Base-by-base conservation (phyloP, 2,113 vertebrate species). In the Hyaena hyaena region DNA sequence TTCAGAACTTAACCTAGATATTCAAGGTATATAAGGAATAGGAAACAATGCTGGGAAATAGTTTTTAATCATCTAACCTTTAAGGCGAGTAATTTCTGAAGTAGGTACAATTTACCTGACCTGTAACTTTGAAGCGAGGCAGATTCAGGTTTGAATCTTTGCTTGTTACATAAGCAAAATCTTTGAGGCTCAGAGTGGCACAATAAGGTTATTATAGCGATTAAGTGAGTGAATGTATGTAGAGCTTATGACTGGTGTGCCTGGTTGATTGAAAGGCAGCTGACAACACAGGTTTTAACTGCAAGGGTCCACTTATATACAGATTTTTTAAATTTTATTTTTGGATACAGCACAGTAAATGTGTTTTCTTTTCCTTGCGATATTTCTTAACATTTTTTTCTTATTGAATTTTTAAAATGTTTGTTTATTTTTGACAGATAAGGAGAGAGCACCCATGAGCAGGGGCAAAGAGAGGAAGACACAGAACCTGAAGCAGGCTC, bases 41-140 rank as follows among this genome's bases (percentile, higher is more conserved):
- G 80, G 76, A 80, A 83, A 80, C 48, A 88, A 93, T 17, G 11
- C 53, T 58, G 11, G 23, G 65, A 96, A 88, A 81, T 48, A 31
- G 66, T 90, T 87, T 93, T 69, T 33, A 85, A 53, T 39, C 35
- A 88, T 21, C 68, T 45, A 80, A 87, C 1, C n/a, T 74, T 91
- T 58, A 89, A 89, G 24, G n/a, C 31, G 3, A 58, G 17, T 63
- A 45, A 84, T 86, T 97, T 95, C 33, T 96, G 53, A 90, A 55
- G 26, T 26, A 80, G 15, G 17, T 69, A 87, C 63, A 93, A 81
- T 71, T 83, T 55, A 93, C 17, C 39, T 69, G 84, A 85, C 23
- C 24, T 88, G 17, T 58, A 84, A 88, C 84, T 86, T 7, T 48
- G 50, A 87, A 61, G 69, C 31, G 50, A 88, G 39, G 43, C 19